A percentile compares a stretch with the other conserved stretches of the same genome.
phyloP scores from a whole-genome alignment of 1,140 invertebrate genomes.

The Proctacanthus coquilletti region DNA sequence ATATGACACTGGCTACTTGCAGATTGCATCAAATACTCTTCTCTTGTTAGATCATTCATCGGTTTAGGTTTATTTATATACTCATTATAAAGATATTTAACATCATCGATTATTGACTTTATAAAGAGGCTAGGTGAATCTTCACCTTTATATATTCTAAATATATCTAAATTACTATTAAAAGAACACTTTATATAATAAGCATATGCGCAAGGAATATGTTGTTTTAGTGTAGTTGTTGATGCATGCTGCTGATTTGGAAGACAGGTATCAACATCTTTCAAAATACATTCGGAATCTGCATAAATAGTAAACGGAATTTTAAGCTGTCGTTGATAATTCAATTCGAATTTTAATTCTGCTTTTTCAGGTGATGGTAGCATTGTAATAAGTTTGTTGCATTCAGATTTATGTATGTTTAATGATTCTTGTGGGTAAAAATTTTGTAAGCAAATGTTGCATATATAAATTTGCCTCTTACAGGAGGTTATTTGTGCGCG shows the following conservation, averaged over 20 bases:
- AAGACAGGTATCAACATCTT: slow-evolving; percentile 2
- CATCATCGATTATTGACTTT: too few species aligned
- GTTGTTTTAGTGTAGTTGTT: too few species aligned
- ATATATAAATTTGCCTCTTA: slow-evolving; percentile 10
- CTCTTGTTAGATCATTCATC: slow-evolving; percentile 10
- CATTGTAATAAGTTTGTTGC: slow-evolving; percentile 7
- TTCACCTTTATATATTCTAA: slow-evolving; percentile 10
- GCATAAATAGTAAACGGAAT: slow-evolving; percentile 22
- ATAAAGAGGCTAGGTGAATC: too few species aligned
- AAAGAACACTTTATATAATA: slow-evolving; percentile 17
- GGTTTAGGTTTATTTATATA: slow-evolving; percentile 8
- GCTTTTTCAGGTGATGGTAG: slow-evolving; percentile 11
- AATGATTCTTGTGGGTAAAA: slow-evolving; percentile 12
- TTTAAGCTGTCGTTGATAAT: slow-evolving; percentile 14
- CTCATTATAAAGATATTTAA: slow-evolving; percentile 4
- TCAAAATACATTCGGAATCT: slow-evolving; percentile 22
- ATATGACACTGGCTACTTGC: too few species aligned
- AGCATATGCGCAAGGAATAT: slow-evolving; percentile 17
- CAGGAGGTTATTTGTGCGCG: slow-evolving; percentile 13
- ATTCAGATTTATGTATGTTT: slow-evolving; percentile 9
- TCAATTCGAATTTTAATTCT: slow-evolving; percentile 14
- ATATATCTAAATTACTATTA: slow-evolving; percentile 13
- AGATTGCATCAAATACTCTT: too few species aligned
- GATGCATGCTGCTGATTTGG: slow-evolving; percentile 7
- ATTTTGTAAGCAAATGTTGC: slow-evolving; percentile 16